Evolutionary conservation across 2,888 invertebrate genomes (phyloP).

Genomic region (Heliconius ismenius): DNA sequence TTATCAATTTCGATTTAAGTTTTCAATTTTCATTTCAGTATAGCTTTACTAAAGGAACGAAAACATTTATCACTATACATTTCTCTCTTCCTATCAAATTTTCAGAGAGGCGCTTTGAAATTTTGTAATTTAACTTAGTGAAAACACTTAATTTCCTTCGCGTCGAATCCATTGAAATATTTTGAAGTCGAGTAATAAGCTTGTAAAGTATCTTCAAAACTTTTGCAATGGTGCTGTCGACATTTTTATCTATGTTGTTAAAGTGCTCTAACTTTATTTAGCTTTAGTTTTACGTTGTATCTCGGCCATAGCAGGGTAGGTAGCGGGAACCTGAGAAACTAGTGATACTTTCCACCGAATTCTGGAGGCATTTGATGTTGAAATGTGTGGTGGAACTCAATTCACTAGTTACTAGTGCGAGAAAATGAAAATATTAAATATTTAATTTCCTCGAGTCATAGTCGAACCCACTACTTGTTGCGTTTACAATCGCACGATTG

Average conservation of each 20-base stretch:
- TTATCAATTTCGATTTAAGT: not conserved
- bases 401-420: no score
- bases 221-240: not conserved
- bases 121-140: conserved; percentile 9
- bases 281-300: no score
- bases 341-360: no score
- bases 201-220: not conserved
- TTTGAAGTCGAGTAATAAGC: not conserved
- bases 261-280: not conserved
- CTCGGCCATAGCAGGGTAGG: no score
- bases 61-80: not conserved
- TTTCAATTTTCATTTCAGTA: not conserved
- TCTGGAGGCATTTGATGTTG: no score
- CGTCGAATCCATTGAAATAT: not conserved
- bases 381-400: no score
- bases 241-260: not conserved
- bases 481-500: no score
- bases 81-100: not conserved
- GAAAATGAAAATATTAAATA: no score
- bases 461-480: no score
- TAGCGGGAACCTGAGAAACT: no score
- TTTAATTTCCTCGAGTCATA: no score
- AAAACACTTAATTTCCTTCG: not conserved
- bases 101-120: not conserved
- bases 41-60: not conserved